Base-by-base conservation (phyloP, 2,113 vertebrate species). In the Rattus rattus region DNA sequence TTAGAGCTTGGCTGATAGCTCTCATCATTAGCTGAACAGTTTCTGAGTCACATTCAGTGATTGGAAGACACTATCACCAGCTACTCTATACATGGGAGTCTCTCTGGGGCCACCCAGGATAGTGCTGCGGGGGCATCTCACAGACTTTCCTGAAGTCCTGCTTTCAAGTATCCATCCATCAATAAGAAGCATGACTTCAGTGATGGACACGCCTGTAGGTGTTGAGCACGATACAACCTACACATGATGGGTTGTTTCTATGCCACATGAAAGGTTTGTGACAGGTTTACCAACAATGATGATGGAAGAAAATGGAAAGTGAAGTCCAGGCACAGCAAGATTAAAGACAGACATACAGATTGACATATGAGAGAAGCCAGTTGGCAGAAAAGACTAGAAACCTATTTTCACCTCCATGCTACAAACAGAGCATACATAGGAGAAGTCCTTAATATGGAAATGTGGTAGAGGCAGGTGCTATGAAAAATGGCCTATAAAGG, bases 91-190 rank as follows among this genome's bases (percentile, higher is more conserved):
- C 24, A 63, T 14, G 7, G 0, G 14, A 39, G 10, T 54, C 5
- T 59, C 13, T 70, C 59, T 13, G 4, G 69, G 17, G 14, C 12
- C 11, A 20, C 33, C 2, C n/a, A 65, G 59, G 24, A 10, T 43
- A 83, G 1, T 39, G n/a, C 20, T 61, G 28, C 61, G 22, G 22
- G 80, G 13, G 2, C 26, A 30, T 2, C 24, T n/a, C 33, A 49
- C 2, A 30, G 5, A 12, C 7, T 2, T 2, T 11, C 30, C 14
- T 1, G 16, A 3, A 2, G 0, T 1, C 5, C 0, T 0, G 2
- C 0, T 7, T 13, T 12, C 86, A 20, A 1, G 2, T 0, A 0
- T 6, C 14, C 10, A 13, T 8, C 20, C 39, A 63, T 49, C 52
- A 24, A 67, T n/a, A 87, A 36, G 28, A 67, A 8, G 28, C 2